Percentiles rank a stretch among this genome's conserved stretches.
Conservation (phyloP, 2,797 vertebrate species). For the Platyrinchus mystaceus region DNA sequence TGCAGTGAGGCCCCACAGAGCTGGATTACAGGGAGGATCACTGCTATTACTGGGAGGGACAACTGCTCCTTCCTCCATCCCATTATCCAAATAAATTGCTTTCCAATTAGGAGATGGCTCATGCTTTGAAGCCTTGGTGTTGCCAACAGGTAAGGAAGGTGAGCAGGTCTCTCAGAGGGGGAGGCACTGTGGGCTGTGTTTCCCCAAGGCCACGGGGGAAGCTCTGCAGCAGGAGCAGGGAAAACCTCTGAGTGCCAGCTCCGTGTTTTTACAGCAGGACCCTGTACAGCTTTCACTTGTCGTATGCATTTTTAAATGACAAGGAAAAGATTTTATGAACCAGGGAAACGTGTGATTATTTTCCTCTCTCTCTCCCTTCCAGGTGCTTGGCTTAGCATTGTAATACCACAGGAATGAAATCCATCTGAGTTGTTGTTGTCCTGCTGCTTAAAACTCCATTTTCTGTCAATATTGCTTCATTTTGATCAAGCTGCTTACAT, state of each 20-base stretch:
- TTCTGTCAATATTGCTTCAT: slow-evolving; percentile 72
- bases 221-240: not conserved
- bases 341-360: slow-evolving; percentile 8
- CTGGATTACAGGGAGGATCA: too few relatives aligned
- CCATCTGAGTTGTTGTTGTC: slow-evolving; percentile 55
- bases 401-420: slow-evolving; percentile 15
- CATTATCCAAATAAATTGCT: not conserved
- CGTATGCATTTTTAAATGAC: not conserved
- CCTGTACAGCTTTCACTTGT: not conserved
- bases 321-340: slow-evolving; percentile 25
- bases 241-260: not conserved
- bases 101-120: not conserved
- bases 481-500: slow-evolving; percentile 44
- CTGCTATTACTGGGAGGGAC: not conserved
- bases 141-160: not conserved
- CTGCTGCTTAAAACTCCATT: slow-evolving; percentile 65
- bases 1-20: rapidly evolving
- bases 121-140: rapidly evolving
- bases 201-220: not conserved
- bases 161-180: not conserved
- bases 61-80: not conserved
- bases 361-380: not conserved
- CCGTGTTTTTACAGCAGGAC: not conserved
- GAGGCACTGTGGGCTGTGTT: not conserved
- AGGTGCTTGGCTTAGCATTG: slow-evolving; percentile 13